A percentile compares a stretch with the other conserved stretches of the same genome.
Evolutionary conservation across 2,113 vertebrate species (phyloP).

Genomic region (Mormyrus lacerda): DNA sequence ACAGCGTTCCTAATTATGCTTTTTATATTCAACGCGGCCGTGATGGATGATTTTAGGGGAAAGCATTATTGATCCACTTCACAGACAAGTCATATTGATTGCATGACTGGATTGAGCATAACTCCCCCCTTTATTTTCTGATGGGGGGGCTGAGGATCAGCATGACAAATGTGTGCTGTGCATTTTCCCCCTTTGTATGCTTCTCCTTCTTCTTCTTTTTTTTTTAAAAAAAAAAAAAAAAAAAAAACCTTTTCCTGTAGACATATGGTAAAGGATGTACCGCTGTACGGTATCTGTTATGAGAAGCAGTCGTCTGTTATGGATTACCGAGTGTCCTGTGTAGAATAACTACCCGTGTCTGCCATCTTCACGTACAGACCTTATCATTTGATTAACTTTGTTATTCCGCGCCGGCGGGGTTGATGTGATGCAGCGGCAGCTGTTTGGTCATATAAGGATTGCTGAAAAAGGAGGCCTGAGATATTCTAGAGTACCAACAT

Average conservation of each 20-base stretch:
- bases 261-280: conserved; percentile 49
- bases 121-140: conserved; percentile 38
- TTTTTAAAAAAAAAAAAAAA: no score
- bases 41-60: conserved; percentile 69
- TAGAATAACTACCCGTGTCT: conserved; percentile 41
- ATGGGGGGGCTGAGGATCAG: conserved; percentile 55
- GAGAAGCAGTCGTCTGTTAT: conserved; percentile 57
- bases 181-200: conserved; percentile 37
- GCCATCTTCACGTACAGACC: conserved; percentile 47
- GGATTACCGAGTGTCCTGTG: conserved; percentile 50
- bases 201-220: conserved; percentile 52
- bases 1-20: conserved; percentile 66
- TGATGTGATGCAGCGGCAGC: conserved; percentile 33
- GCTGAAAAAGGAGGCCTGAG: conserved; percentile 39
- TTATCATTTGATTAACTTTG: conserved; percentile 54
- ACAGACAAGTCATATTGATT: conserved; percentile 75
- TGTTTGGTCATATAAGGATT: conserved; percentile 34
- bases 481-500: conserved; percentile 30
- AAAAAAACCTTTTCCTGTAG: conserved; percentile 45
- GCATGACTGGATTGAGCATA: conserved; percentile 60
- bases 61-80: conserved; percentile 68
- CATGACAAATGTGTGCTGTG: conserved; percentile 60
- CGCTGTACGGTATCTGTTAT: conserved; percentile 57
- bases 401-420: conserved; percentile 51
- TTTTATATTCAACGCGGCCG: conserved; percentile 62